These are phyloP conservation scores for Argyresthia albistria DNA, from an alignment of 2,888 invertebrate species.

Conservation along the genomic window DNA sequence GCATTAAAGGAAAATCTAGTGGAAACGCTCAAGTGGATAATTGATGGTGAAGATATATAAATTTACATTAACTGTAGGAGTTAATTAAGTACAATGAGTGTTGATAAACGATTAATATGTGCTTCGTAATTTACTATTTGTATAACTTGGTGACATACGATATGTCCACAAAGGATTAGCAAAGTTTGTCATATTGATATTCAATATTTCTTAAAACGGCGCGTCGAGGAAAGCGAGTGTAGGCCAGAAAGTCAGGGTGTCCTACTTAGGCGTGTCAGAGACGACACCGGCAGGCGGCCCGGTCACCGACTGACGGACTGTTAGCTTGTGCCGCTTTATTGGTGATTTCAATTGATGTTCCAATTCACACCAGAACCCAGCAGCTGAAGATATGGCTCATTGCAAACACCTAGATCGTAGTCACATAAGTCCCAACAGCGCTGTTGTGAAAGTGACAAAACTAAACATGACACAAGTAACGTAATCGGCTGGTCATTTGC, in stretches of 20 bases:
- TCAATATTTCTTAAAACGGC: neutral
- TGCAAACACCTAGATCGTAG: neutral
- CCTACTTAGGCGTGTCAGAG: slow-evolving; percentile 44
- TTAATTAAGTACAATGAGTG: too few relatives aligned
- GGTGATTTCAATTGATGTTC: slow-evolving; percentile 23
- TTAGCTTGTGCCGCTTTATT: slow-evolving; percentile 43
- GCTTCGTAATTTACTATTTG: too few relatives aligned
- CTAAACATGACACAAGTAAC: slow-evolving; percentile 3
- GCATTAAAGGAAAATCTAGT: too few relatives aligned
- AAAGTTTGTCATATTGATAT: slow-evolving; percentile 4
- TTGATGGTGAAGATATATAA: too few relatives aligned
- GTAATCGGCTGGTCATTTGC: neutral
- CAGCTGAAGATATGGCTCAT: neutral
- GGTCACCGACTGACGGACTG: slow-evolving; percentile 44
- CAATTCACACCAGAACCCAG: slow-evolving; percentile 8
- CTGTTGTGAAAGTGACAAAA: slow-evolving; percentile 5
- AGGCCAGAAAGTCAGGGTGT: slow-evolving; percentile 54
- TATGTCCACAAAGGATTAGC: neutral
- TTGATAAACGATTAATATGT: too few relatives aligned
- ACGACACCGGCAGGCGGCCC: slow-evolving; percentile 45
- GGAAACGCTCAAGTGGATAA: too few relatives aligned
- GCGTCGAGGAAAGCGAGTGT: slow-evolving; percentile 35
- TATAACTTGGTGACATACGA: too few relatives aligned
- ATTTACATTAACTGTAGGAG: too few relatives aligned
- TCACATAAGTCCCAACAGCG: neutral